Evolutionary conservation across 2,113 vertebrate species (phyloP).

Genomic region (Caracal caracal): DNA sequence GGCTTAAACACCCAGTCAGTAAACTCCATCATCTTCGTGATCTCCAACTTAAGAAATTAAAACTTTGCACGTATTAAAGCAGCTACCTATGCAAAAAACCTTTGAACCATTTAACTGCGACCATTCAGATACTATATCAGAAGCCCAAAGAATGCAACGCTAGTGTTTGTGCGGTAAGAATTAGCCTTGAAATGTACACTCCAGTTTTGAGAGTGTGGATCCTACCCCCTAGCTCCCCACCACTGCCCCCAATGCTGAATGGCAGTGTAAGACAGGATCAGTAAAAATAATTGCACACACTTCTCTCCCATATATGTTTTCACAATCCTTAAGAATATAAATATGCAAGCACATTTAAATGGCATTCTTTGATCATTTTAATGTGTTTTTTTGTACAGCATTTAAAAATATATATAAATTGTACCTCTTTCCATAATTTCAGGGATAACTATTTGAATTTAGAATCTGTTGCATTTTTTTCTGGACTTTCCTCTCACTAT

Average conservation of each 20-base stretch:
- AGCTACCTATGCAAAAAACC: background rate
- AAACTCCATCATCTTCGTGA: background rate
- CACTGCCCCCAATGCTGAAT: background rate
- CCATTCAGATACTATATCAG: background rate
- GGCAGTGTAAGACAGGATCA: background rate
- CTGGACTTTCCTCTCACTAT: background rate
- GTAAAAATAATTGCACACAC: background rate
- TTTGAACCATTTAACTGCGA: background rate
- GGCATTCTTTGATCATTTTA: background rate
- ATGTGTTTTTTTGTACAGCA: background rate
- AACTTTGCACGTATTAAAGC: background rate
- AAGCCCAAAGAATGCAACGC: background rate
- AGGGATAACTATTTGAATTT: background rate
- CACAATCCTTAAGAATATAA: background rate
- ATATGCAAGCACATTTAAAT: background rate
- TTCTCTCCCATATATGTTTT: background rate
- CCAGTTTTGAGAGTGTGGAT: background rate
- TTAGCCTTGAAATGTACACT: background rate
- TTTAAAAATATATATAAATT: background rate
- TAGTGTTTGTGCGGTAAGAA: background rate
- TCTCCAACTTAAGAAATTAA: background rate
- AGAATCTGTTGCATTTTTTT: background rate
- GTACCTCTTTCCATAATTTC: background rate
- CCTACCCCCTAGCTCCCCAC: fast-evolving
- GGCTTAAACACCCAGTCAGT: background rate